phyloP scores from a whole-genome alignment of 2,797 vertebrate genomes.

The Argyrosomus regius region DNA sequence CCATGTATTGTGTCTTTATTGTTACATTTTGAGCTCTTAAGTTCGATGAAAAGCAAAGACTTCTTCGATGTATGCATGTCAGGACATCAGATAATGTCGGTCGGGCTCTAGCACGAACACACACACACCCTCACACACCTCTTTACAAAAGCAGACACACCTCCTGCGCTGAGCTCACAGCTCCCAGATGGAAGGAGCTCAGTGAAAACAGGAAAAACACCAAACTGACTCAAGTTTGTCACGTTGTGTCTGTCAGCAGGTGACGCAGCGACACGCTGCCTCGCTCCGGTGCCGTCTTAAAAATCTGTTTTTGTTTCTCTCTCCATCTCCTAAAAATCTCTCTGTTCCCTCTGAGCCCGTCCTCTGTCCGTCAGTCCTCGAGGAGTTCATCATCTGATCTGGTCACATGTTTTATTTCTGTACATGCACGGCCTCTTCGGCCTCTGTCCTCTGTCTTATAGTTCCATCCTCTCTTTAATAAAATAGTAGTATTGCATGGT shows the following conservation, averaged over 20 bases:
- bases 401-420: conserved; percentile 40
- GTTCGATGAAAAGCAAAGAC: background rate
- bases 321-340: conserved; percentile 25
- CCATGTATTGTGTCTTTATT: background rate
- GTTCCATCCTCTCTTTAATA: conserved; percentile 47
- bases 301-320: conserved; percentile 35
- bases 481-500: conserved; percentile 83
- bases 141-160: background rate
- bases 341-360: conserved; percentile 10
- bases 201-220: background rate
- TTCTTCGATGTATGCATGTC: background rate
- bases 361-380: conserved; percentile 9
- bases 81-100: background rate
- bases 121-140: background rate
- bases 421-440: conserved; percentile 39
- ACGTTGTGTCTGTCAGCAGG: conserved; percentile 58
- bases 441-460: conserved; percentile 41
- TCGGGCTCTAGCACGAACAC: background rate
- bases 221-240: background rate
- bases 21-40: background rate
- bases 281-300: conserved; percentile 45
- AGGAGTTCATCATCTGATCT: conserved; percentile 31
- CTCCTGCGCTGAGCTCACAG: background rate
- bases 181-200: background rate
- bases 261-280: conserved; percentile 30